phyloP scores from a whole-genome alignment of 2,888 invertebrate genomes.

The Agrotis ipsilon region DNA sequence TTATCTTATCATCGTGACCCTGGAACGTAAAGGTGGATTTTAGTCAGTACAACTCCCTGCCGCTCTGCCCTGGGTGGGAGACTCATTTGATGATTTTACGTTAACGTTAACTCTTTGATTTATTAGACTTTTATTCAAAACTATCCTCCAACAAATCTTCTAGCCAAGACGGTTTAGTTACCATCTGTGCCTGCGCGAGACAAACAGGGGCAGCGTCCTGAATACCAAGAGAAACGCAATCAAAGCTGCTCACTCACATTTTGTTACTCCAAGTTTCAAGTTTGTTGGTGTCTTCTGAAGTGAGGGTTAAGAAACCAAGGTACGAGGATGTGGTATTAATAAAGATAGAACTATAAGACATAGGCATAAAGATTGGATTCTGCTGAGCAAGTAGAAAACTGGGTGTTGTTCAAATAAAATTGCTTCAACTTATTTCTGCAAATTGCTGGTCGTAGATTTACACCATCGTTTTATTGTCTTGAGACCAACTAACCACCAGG shows the following conservation, averaged over 20 bases:
- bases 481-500: too few relatives aligned
- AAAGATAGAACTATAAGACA: background rate
- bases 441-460: too few relatives aligned
- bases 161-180: constrained; percentile 24
- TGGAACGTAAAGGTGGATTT: too few relatives aligned
- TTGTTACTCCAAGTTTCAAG: constrained; percentile 58
- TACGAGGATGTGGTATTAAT: constrained; percentile 24
- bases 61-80: too few relatives aligned
- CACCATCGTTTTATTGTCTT: too few relatives aligned
- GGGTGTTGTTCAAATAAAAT: too few relatives aligned
- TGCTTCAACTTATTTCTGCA: too few relatives aligned
- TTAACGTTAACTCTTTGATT: background rate
- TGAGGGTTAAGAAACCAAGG: constrained; percentile 27
- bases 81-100: too few relatives aligned
- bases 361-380: too few relatives aligned
- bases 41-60: too few relatives aligned
- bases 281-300: constrained; percentile 58
- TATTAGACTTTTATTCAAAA: constrained; percentile 2
- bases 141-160: constrained; percentile 1
- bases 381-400: too few relatives aligned
- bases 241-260: constrained; percentile 60
- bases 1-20: too few relatives aligned
- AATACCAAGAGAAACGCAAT: constrained; percentile 59
- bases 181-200: constrained; percentile 25
- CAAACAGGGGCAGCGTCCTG: constrained; percentile 16